Percentiles rank a stretch among this genome's conserved stretches.
Conservation (phyloP, 2,113 vertebrate genomes). For the Merops nubicus region DNA sequence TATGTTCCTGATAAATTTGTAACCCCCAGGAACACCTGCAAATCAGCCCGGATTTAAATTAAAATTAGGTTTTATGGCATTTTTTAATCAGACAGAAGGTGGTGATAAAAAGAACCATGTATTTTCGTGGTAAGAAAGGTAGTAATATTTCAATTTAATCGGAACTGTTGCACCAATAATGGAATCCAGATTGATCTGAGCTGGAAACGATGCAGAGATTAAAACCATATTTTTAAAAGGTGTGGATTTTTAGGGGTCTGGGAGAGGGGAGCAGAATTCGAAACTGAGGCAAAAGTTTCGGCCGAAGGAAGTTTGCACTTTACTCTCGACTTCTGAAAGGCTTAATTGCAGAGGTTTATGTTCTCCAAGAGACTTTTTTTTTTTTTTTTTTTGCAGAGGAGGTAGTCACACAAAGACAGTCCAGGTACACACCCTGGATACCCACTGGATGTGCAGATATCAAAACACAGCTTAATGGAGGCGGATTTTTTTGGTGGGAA, state of each 20-base stretch:
- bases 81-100: slow-evolving; percentile 89
- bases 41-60: slow-evolving; percentile 89
- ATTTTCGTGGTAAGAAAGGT: slow-evolving; percentile 83
- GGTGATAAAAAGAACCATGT: slow-evolving; percentile 86
- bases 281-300: slow-evolving; percentile 17
- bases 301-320: slow-evolving; percentile 35
- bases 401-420: slow-evolving; percentile 18
- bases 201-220: slow-evolving; percentile 78
- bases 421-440: slow-evolving; percentile 48
- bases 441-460: slow-evolving; percentile 12
- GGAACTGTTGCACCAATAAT: slow-evolving; percentile 83
- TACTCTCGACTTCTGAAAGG: neutral
- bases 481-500: neutral
- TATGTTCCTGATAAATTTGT: slow-evolving; percentile 93
- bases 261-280: slow-evolving; percentile 21
- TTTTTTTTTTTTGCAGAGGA: neutral
- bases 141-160: slow-evolving; percentile 87
- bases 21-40: slow-evolving; percentile 90
- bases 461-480: neutral
- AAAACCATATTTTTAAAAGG: slow-evolving; percentile 71
- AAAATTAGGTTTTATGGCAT: slow-evolving; percentile 89
- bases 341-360: slow-evolving; percentile 8
- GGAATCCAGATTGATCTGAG: slow-evolving; percentile 83
- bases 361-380: neutral
- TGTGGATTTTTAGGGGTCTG: slow-evolving; percentile 30